Conservation (phyloP, 2,797 vertebrate species). For the Aeoliscus strigatus region DNA sequence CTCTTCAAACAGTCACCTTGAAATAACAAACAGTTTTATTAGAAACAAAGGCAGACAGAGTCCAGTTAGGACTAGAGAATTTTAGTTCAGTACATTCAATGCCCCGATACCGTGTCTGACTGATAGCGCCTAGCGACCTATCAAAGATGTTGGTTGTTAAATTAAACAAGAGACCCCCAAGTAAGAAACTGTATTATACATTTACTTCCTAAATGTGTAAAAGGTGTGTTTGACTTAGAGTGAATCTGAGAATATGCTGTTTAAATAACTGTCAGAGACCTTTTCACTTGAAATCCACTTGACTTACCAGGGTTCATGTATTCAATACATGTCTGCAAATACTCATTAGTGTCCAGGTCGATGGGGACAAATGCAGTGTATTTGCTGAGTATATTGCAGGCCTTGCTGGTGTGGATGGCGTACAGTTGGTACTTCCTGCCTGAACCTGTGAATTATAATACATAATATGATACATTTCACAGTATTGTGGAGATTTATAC, state of each 20-base stretch:
- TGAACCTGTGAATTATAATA: slow-evolving; percentile 72
- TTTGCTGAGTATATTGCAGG: slow-evolving; percentile 93
- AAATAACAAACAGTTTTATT: slow-evolving; percentile 25
- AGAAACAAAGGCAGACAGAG: no score
- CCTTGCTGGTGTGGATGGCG: slow-evolving; percentile 89
- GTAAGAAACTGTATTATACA: no score
- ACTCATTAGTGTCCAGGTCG: slow-evolving; percentile 85
- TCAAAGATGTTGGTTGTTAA: no score
- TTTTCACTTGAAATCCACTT: slow-evolving; percentile 1
- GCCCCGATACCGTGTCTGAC: no score
- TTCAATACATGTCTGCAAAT: slow-evolving; percentile 80
- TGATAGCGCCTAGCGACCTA: no score
- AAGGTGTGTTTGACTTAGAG: no score
- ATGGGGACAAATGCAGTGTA: slow-evolving; percentile 86
- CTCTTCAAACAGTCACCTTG: slow-evolving; percentile 71
- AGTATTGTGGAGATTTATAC: no score
- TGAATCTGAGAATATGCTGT: not conserved
- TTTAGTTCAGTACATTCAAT: no score
- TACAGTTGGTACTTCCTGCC: slow-evolving; percentile 84
- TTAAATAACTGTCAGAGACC: slow-evolving; percentile 1
- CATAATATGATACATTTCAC: no score
- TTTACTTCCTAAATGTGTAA: no score
- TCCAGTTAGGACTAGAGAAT: no score
- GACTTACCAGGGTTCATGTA: slow-evolving; percentile 77
- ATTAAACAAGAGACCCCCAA: no score